Evolutionary conservation across 2,888 invertebrate species (phyloP), one percentile per base, ranked within the genome.

Genomic region (Synanthedon tipuliformis): DNA sequence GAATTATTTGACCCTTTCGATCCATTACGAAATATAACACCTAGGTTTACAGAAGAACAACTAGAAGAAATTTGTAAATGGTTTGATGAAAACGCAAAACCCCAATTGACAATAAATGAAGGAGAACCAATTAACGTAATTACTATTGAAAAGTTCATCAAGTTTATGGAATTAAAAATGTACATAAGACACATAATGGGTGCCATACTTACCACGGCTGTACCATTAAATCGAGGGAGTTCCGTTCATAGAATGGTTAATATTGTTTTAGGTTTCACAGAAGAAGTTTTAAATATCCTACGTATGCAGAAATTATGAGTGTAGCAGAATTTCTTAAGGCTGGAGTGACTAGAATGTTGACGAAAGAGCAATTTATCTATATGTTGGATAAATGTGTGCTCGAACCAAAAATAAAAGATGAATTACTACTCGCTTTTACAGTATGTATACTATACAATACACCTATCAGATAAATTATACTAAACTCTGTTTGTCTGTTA

Each of bases 161-260:
- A 65, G 27, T 85, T 77, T 68, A 66, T 85, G 58, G 71, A 69
- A 51, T 61, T 78, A 53, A 81, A 76, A 64, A 84, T 74, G 86
- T 85, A 78, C 59, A 61, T 34, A 34, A 27, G 27, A 27, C 27
- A 27, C 27, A 27, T 8, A 27, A 27, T 27, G 8, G 7, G 27
- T 27, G 27, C 27, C 27, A 8, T 8, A 27, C 27, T 27, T 27
- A 27, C 27, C 34, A 34, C 10, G 34, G 34, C 2, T 34, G 34
- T 34, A 34, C 34, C 34, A 34, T 34, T 34, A 34, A 34, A 34
- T 34, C 34, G 10, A 34, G 34, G 34, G 34, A 34, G 34, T 34
- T 8, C 8, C 34, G 5, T 34, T 34, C 8, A 34, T 34, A 10
- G 34, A 34, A 34, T 10, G 5, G 34, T 34, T 34, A 34, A 34